These are phyloP conservation scores for Tineola bisselliella DNA, from an alignment of 2,888 invertebrate genomes.

Conservation along the genomic window DNA sequence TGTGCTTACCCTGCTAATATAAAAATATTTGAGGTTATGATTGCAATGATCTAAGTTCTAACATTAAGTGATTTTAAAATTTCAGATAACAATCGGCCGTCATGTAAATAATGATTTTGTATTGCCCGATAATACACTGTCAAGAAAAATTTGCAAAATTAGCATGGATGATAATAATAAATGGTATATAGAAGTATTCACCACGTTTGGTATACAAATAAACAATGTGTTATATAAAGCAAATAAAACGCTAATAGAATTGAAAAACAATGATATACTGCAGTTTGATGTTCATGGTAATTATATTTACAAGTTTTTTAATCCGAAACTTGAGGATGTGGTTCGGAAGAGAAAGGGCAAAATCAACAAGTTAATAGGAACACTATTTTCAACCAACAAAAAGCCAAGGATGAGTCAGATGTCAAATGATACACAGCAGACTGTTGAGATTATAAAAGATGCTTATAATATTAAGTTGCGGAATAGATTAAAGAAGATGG, in stretches of 20 bases:
- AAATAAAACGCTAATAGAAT: slow-evolving; percentile 16
- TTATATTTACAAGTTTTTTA: not conserved
- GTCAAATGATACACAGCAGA: slow-evolving; percentile 39
- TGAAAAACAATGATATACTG: slow-evolving; percentile 42
- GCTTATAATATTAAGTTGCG: slow-evolving; percentile 52
- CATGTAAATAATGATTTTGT: slow-evolving; percentile 57
- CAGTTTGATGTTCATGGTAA: slow-evolving; percentile 29
- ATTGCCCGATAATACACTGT: slow-evolving; percentile 66
- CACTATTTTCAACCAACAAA: slow-evolving; percentile 20
- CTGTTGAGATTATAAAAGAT: slow-evolving; percentile 37
- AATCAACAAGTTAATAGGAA: not conserved
- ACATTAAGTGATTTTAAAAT: no score
- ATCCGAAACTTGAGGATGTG: not conserved
- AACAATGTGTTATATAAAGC: slow-evolving; percentile 45
- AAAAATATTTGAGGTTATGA: no score
- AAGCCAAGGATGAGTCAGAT: slow-evolving; percentile 32
- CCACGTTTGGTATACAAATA: slow-evolving; percentile 54
- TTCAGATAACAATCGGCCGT: slow-evolving; percentile 70
- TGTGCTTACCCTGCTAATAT: no score
- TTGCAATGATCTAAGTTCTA: no score
- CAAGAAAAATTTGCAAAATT: slow-evolving; percentile 32
- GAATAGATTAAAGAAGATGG: slow-evolving; percentile 51
- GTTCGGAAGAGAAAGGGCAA: not conserved
- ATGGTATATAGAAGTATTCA: slow-evolving; percentile 66
- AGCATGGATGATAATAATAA: slow-evolving; percentile 20